Base-by-base conservation (phyloP, 2,113 vertebrate species). In the Marmota monax region DNA sequence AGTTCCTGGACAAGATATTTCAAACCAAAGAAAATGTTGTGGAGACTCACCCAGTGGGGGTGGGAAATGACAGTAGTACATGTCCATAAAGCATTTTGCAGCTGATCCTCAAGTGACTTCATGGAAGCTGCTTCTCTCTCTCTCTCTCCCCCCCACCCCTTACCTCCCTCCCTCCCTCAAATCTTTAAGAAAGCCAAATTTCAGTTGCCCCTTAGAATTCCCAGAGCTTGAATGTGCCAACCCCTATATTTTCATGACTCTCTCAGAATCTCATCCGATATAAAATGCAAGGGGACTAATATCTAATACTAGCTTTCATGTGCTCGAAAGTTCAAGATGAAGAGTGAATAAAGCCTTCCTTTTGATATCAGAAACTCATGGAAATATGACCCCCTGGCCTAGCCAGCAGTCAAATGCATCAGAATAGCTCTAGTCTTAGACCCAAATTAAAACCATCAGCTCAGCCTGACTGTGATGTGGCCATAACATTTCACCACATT, bases 1-100 rank as follows among this genome's bases (percentile, higher is more conserved):
- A 99, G 97, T 99, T 99, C 98, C 99, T 98, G 98, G 99, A 99
- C 98, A 99, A 99, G 10, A 98, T 98, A 97, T 99, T 99, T 88
- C 99, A 97, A 6, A 99, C 99, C 86, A 99, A 99, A 34, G 99
- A 99, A 98, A 99, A 99, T 98, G 96, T 95, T 98, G 99, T 67
- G 69, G 98, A 98, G 83, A 99, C 98, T 98, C 23, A 20, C 18
- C 4, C 17, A 65, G 5, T 16, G 20, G 39, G 67, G 9, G 8
- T 58, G 20, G 69, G 67, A 94, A 94, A 84, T 87, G 56, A 37
- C 11, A 39, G 39, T 89, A 58, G 25, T 69, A 27, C 14, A 17
- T 22, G 20, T 42, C 45, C 32, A 67, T 48, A 67, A 48, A 86
- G 23, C 10, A 72, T 89, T 90, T 88, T 88, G 22, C 5, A 72